Conservation (phyloP, 2,888 invertebrate species). For the Cataglyphis livida region DNA sequence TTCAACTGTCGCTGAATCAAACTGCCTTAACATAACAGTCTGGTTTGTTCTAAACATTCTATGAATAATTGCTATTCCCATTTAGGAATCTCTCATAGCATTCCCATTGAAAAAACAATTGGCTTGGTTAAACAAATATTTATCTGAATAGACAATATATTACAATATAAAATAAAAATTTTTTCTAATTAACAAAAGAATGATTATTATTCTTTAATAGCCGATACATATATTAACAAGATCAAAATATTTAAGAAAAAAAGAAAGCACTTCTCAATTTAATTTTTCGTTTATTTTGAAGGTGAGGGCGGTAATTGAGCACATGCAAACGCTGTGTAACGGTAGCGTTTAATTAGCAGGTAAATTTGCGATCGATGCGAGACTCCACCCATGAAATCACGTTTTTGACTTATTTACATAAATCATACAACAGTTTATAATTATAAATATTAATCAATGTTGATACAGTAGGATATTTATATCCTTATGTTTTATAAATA, state of each 20-base stretch:
- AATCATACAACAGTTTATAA: slow-evolving; percentile 50
- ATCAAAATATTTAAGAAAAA: slow-evolving; percentile 7
- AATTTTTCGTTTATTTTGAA: slow-evolving; percentile 15
- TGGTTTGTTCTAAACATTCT: slow-evolving; percentile 56
- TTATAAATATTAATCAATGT: slow-evolving; percentile 41
- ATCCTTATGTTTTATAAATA: slow-evolving; percentile 44
- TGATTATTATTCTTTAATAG: not conserved
- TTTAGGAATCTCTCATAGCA: slow-evolving; percentile 26
- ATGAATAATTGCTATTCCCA: slow-evolving; percentile 31
- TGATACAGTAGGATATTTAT: slow-evolving; percentile 3
- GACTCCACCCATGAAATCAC: not conserved
- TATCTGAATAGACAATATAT: not conserved
- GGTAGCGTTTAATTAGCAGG: slow-evolving; percentile 39
- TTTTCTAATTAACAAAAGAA: not conserved
- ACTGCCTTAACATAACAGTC: slow-evolving; percentile 62
- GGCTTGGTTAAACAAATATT: too few relatives aligned
- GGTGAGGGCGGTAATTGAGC: slow-evolving; percentile 23
- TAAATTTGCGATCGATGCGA: slow-evolving; percentile 29
- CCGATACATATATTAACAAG: not conserved
- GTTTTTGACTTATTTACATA: slow-evolving; percentile 43
- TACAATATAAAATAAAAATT: not conserved
- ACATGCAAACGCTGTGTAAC: slow-evolving; percentile 35
- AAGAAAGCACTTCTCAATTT: slow-evolving; percentile 22
- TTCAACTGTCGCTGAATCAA: slow-evolving; percentile 36
- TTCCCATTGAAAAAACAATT: not conserved